Percentiles rank a stretch among this genome's conserved stretches.
These are phyloP conservation scores for Acleris laterana DNA, from an alignment of 2,888 invertebrate species.

Conservation along the genomic window DNA sequence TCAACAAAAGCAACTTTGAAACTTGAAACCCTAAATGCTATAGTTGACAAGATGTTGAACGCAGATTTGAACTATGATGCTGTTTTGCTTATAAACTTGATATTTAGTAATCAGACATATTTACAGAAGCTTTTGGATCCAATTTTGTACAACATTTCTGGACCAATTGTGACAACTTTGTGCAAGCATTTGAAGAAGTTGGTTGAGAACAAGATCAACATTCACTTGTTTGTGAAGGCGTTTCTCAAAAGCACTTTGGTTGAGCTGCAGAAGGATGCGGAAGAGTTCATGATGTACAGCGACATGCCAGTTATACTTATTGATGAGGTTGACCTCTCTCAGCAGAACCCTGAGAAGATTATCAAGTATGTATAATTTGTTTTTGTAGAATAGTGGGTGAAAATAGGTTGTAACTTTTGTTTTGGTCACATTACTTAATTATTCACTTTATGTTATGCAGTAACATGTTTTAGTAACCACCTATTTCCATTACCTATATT, in stretches of 20 bases:
- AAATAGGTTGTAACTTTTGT: too few relatives aligned
- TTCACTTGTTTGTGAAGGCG: constrained; percentile 83
- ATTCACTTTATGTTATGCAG: too few relatives aligned
- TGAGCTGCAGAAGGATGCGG: constrained; percentile 76
- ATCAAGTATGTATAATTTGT: constrained; percentile 79
- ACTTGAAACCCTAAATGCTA: constrained; percentile 85
- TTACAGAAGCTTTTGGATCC: constrained; percentile 76
- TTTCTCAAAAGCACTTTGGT: constrained; percentile 82
- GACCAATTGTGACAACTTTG: constrained; percentile 61
- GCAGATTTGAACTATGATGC: constrained; percentile 83
- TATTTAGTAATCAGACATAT: constrained; percentile 87
- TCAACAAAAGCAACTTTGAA: constrained; percentile 87
- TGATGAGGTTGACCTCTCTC: constrained; percentile 84
- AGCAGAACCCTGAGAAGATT: constrained; percentile 79
- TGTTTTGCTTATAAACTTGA: constrained; percentile 86
- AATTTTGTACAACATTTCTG: constrained; percentile 77
- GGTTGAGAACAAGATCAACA: constrained; percentile 80
- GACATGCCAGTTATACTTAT: constrained; percentile 84
- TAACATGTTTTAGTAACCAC: too few relatives aligned
- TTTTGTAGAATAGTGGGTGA: not conserved
- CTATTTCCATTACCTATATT: too few relatives aligned
- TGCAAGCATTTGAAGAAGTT: constrained; percentile 80
- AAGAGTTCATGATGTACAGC: constrained; percentile 75
- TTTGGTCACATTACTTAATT: too few relatives aligned
- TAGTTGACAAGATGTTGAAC: constrained; percentile 76